Base-by-base conservation (phyloP, 2,113 vertebrate species). In the Cololabis saira region DNA sequence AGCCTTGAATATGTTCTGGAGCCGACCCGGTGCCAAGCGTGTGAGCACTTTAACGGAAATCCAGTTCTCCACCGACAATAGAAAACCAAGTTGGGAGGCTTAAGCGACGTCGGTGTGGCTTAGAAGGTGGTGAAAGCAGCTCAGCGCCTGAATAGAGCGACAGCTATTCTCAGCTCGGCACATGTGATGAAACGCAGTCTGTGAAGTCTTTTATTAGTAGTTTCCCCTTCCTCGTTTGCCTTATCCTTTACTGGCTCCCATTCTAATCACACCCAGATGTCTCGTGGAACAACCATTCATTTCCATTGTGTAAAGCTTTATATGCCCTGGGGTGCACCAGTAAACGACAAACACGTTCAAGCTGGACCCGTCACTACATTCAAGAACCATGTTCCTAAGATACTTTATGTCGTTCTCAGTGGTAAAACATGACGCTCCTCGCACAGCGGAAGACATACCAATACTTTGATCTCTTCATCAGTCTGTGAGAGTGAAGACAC, bases 201-300 rank as follows among this genome's bases (percentile, higher is more conserved):
- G 44, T 40, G 43, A 73, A 60, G 50, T 68, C 43, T 74, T 64
- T 66, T 81, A 73, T 80, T 75, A 47, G 48, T 59, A 63, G 58
- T 66, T 73, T 67, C 57, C 58, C 8, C 53, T 67, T 65, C 40
- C 1, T 11, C 24, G 3, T 44, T 44, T 43, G 17, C n/a, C 42
- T 41, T 13, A 40, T 61, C 2, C 16, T 12, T 63, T 11, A 33
- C 65, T 64, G 18, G 14, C 41, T 70, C 54, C 19, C 66, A 9
- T 45, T 4, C 59, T 69, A 79, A 81, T 78, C 42, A 77, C 60
- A 76, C 16, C 67, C 67, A 84, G 30, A 79, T 72, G 78, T 67
- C 18, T 16, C 37, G 74, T 60, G 7, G 44, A 4, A 33, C n/a
- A 61, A 57, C 18, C 43, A 1, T 57, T n/a, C 27, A 50, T 73